Evolutionary conservation across 2,113 vertebrate species (phyloP).

Genomic region (Planiliza haematocheilus): DNA sequence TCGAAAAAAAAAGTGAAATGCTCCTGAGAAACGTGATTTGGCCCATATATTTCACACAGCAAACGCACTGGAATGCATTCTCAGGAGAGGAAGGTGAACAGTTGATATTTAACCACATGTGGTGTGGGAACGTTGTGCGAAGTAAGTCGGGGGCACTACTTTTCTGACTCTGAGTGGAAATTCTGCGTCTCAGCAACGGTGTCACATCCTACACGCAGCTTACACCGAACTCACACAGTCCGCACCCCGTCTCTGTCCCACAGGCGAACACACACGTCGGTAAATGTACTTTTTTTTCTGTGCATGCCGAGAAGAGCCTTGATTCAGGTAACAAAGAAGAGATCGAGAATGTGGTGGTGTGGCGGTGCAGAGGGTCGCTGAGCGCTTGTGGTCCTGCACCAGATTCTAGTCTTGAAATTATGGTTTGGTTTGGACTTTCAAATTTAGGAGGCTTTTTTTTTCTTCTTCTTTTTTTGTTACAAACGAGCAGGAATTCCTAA

Average conservation of each 20-base stretch:
- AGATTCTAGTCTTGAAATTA: background rate
- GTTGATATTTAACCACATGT: background rate
- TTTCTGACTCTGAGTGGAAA: slow-evolving; percentile 20
- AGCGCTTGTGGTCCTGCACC: background rate
- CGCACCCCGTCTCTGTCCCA: background rate
- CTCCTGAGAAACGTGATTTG: too few species aligned
- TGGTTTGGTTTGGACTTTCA: too few species aligned
- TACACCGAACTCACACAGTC: background rate
- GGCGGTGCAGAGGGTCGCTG: background rate
- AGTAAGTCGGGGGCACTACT: background rate
- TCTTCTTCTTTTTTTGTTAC: too few species aligned
- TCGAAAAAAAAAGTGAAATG: too few species aligned
- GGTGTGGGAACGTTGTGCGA: background rate
- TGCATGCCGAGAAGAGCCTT: slow-evolving; percentile 47
- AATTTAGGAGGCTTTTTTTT: background rate
- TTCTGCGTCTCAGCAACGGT: slow-evolving; percentile 5
- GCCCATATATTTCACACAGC: background rate
- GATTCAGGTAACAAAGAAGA: slow-evolving; percentile 29
- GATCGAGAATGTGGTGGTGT: slow-evolving; percentile 15
- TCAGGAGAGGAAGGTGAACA: background rate
- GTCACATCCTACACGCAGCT: slow-evolving; percentile 33
- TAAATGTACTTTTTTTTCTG: slow-evolving; percentile 33
- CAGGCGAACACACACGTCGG: slow-evolving; percentile 8
- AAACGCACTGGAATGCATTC: slow-evolving; percentile 6
- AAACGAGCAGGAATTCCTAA: too few species aligned